A percentile compares a stretch with the other conserved stretches of the same genome.
Conservation (phyloP, 2,888 invertebrate genomes). For the Bombyx huttoni region DNA sequence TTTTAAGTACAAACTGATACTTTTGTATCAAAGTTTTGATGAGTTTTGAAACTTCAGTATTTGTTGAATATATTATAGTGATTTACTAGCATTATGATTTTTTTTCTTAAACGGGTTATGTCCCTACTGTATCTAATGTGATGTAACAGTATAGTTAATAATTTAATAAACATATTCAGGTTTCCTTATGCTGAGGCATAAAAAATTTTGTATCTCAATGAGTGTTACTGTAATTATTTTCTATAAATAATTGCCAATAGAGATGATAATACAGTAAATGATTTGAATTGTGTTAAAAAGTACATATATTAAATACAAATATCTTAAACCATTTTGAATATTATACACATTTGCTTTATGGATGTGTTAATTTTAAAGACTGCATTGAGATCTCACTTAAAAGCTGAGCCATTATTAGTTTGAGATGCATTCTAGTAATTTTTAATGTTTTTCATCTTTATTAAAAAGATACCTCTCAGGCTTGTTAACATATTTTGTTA, state of each 20-base stretch:
- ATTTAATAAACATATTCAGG: too few relatives aligned
- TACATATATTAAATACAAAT: too few relatives aligned
- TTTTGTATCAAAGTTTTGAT: slow-evolving; percentile 17
- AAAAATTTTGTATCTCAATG: too few relatives aligned
- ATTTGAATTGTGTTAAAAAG: too few relatives aligned
- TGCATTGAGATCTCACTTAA: slow-evolving; percentile 30
- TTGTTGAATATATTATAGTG: slow-evolving; percentile 16
- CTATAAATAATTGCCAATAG: too few relatives aligned
- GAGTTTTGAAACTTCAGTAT: slow-evolving; percentile 1
- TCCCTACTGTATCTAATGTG: too few relatives aligned
- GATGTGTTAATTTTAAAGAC: slow-evolving; percentile 11
- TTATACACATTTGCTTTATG: not conserved
- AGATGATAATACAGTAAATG: too few relatives aligned
- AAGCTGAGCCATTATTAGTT: slow-evolving; percentile 3
- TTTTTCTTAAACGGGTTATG: too few relatives aligned
- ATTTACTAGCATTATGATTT: slow-evolving; percentile 30
- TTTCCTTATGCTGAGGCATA: too few relatives aligned
- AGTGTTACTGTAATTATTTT: too few relatives aligned
- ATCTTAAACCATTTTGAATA: too few relatives aligned
- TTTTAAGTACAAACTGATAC: slow-evolving; percentile 32
- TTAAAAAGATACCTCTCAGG: slow-evolving; percentile 48
- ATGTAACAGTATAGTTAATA: too few relatives aligned
- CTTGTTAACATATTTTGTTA: slow-evolving; percentile 68
- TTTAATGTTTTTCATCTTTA: slow-evolving; percentile 42
- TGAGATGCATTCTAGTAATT: slow-evolving; percentile 3